These are phyloP conservation scores for Agrochola lychnidis DNA, from an alignment of 2,888 invertebrate species.

Conservation along the genomic window DNA sequence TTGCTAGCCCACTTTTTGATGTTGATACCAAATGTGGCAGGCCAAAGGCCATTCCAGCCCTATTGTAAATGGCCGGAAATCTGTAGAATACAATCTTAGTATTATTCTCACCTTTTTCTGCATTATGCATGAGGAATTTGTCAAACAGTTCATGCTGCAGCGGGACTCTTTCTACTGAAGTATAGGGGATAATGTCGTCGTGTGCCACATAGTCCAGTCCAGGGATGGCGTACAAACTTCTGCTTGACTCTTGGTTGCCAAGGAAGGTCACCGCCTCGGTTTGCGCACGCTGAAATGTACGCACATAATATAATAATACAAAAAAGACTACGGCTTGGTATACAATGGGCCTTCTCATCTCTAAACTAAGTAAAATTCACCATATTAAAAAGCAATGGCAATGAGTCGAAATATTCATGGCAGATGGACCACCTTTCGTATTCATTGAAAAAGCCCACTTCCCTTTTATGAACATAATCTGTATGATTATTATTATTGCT, in stretches of 20 bases:
- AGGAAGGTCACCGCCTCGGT: constrained; percentile 99
- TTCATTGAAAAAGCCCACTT: constrained; percentile 12
- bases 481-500: background rate
- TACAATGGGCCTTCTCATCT: too few relatives aligned
- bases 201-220: constrained; percentile 99
- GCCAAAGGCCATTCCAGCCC: too few relatives aligned
- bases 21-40: background rate
- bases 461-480: background rate
- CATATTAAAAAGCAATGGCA: background rate
- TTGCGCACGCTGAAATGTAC: constrained; percentile 95
- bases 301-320: background rate
- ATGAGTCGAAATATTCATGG: background rate
- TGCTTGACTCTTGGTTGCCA: constrained; percentile 98
- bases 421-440: background rate
- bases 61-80: background rate
- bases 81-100: background rate
- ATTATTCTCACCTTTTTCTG: constrained; percentile 92
- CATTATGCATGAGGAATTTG: constrained; percentile 96
- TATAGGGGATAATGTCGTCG: constrained; percentile 98
- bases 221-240: constrained; percentile 98
- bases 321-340: background rate
- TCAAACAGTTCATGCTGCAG: constrained; percentile 99
- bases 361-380: background rate
- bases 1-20: background rate
- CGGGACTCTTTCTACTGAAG: constrained; percentile 96